These are phyloP conservation scores for Vireo altiloquus DNA, from an alignment of 2,113 vertebrate genomes.

Conservation along the genomic window DNA sequence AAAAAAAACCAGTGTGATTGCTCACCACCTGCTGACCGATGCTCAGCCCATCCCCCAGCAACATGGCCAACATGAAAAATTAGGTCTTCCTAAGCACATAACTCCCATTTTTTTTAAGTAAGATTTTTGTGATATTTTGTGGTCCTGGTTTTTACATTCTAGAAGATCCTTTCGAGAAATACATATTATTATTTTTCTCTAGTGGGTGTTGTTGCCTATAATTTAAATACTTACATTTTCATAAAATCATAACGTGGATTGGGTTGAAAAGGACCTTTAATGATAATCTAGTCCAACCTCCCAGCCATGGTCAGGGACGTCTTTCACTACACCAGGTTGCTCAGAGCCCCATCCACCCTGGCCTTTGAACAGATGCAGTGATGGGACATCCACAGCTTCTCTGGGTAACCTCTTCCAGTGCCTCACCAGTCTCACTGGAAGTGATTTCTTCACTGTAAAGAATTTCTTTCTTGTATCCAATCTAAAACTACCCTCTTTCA, in stretches of 20 bases:
- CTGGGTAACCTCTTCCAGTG: background rate
- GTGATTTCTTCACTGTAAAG: background rate
- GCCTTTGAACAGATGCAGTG: background rate
- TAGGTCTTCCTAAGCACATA: background rate
- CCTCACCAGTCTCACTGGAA: background rate
- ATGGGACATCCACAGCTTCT: background rate
- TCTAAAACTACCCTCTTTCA: background rate
- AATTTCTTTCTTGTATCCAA: background rate
- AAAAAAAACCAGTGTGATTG: background rate
- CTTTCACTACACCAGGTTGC: background rate
- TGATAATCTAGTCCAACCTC: background rate
- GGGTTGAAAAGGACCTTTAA: background rate
- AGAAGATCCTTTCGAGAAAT: background rate
- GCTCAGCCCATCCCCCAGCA: background rate
- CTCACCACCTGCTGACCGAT: accelerated
- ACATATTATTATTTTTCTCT: background rate
- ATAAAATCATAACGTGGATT: background rate
- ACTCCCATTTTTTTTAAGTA: background rate
- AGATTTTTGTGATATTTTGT: background rate
- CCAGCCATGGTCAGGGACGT: background rate
- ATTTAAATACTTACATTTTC: background rate
- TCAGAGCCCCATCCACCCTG: background rate
- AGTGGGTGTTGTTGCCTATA: background rate
- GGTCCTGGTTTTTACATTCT: background rate
- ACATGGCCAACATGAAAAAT: background rate